Conservation (phyloP, 2,797 vertebrate genomes). For the Carapus acus region DNA sequence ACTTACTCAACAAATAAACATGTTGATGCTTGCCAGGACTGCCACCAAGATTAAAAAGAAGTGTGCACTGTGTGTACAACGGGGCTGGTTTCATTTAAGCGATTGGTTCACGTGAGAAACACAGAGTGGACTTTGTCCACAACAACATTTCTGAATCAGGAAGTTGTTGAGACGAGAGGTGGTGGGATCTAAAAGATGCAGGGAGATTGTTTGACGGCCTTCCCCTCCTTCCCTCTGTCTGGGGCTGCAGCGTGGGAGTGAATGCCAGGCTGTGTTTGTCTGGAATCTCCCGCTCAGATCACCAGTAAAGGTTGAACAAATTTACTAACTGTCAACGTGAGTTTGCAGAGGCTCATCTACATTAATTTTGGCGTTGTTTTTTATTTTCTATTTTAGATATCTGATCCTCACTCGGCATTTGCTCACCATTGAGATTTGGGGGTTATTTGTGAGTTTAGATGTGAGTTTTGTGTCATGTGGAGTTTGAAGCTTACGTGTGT, state of each 20-base stretch:
- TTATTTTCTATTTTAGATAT: slow-evolving; percentile 16
- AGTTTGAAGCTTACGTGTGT: slow-evolving; percentile 42
- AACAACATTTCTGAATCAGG: neutral
- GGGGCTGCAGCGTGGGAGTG: slow-evolving; percentile 23
- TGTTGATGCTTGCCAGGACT: slow-evolving; percentile 28
- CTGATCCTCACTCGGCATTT: slow-evolving; percentile 39
- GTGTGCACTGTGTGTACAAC: slow-evolving; percentile 5
- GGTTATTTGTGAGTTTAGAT: no score
- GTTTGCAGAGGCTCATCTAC: slow-evolving; percentile 46
- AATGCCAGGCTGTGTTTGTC: slow-evolving; percentile 46
- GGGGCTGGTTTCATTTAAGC: slow-evolving; percentile 11
- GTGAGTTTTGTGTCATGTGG: slow-evolving; percentile 47
- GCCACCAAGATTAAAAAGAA: slow-evolving; percentile 12
- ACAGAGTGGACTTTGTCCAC: slow-evolving; percentile 13
- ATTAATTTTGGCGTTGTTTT: slow-evolving; percentile 24
- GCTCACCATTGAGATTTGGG: slow-evolving; percentile 39
- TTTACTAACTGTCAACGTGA: slow-evolving; percentile 45
- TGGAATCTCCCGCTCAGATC: slow-evolving; percentile 45
- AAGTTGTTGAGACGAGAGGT: slow-evolving; percentile 9
- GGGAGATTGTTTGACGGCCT: slow-evolving; percentile 8
- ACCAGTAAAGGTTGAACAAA: slow-evolving; percentile 51
- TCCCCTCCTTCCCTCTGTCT: slow-evolving; percentile 20
- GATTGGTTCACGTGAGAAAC: slow-evolving; percentile 18
- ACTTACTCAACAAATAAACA: slow-evolving; percentile 34
- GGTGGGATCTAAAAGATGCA: slow-evolving; percentile 23